Conservation (phyloP, 2,113 vertebrate genomes). For the Alosa alosa region DNA sequence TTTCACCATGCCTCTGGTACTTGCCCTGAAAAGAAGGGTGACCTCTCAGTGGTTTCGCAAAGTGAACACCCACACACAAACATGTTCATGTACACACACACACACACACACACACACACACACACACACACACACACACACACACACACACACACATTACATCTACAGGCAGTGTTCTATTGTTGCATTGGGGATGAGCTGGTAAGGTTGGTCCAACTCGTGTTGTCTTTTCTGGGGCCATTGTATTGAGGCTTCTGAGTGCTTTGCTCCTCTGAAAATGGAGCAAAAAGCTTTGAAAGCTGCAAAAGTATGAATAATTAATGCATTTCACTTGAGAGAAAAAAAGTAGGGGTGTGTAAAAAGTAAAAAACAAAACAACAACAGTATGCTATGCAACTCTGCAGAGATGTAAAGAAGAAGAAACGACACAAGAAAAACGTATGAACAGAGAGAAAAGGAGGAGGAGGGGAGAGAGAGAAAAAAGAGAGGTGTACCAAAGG, state of each 20-base stretch:
- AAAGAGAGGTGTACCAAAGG: neutral
- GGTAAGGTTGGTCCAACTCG: neutral
- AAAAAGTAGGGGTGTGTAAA: neutral
- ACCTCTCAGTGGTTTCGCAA: neutral
- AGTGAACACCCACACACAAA: neutral
- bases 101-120: neutral
- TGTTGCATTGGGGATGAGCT: neutral
- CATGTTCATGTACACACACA: neutral
- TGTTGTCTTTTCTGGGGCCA: conserved; percentile 21
- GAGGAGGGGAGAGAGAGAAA: neutral
- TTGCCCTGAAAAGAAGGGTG: neutral
- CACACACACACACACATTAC: neutral
- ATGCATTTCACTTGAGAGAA: neutral
- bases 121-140: neutral
- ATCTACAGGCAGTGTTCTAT: neutral
- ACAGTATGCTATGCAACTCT: neutral
- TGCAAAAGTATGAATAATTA: conserved; percentile 28
- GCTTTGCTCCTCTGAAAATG: conserved; percentile 14
- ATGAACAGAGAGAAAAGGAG: neutral
- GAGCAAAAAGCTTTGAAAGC: conserved; percentile 33
- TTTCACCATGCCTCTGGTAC: neutral
- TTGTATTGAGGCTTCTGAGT: conserved; percentile 8
- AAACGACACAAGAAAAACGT: neutral
- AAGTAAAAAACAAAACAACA: neutral
- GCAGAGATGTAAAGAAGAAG: neutral